Evolutionary conservation across 2,113 vertebrate species (phyloP).

Genomic region (Hydropotes inermis): DNA sequence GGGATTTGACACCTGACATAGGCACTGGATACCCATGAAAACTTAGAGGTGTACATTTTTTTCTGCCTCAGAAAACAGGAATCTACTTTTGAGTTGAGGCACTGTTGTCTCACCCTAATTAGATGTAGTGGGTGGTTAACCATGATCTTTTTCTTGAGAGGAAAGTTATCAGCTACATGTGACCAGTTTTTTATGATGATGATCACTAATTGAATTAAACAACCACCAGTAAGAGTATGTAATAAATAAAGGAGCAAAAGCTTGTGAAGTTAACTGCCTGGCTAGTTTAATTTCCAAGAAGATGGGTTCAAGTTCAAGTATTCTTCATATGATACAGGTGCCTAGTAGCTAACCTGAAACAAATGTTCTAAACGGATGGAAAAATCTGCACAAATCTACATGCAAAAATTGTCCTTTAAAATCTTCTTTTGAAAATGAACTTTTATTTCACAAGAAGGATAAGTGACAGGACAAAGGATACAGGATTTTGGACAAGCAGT

Average conservation of each 20-base stretch:
- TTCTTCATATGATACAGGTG: background rate
- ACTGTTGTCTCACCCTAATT: background rate
- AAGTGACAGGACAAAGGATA: constrained; percentile 29
- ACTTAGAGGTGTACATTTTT: background rate
- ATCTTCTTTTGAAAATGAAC: background rate
- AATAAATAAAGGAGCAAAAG: background rate
- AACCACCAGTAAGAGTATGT: background rate
- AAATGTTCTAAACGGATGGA: background rate
- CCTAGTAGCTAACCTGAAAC: background rate
- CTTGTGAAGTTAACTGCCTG: background rate
- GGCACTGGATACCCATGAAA: background rate
- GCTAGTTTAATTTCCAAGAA: background rate
- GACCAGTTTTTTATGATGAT: background rate
- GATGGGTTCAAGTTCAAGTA: background rate
- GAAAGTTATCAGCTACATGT: background rate
- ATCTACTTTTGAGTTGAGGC: background rate
- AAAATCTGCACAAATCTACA: background rate
- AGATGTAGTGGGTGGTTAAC: background rate
- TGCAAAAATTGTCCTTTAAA: background rate
- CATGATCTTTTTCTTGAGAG: background rate
- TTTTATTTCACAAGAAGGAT: background rate
- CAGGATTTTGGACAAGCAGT: constrained; percentile 23
- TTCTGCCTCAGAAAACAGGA: background rate
- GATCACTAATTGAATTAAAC: background rate
- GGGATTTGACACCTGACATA: background rate